Evolutionary conservation across 2,797 vertebrate species (phyloP), one percentile per base, ranked within the genome.

Genomic region (Pseudomugil tenellus): DNA sequence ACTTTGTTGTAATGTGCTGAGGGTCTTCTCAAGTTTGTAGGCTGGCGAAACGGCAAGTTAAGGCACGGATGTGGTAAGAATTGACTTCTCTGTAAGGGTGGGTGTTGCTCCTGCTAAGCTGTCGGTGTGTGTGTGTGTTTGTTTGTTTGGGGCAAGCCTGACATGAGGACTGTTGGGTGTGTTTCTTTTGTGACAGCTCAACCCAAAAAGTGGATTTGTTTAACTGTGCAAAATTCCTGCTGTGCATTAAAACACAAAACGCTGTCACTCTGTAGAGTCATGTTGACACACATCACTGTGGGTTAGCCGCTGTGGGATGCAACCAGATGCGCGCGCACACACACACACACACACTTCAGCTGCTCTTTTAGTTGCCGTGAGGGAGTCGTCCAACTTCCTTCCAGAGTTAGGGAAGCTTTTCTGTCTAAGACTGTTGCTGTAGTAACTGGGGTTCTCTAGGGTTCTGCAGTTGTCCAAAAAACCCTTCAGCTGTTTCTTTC

Each of bases 61-160:
- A 37, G 75, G 60, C 67, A 57, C 39, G 28, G 25, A 72, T 80
- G 77, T 79, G 55, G 31, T 26, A 34, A 67, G 57, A 56, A 17
- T 29, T 58, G 0, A 4, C 43, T 49, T 63, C 29, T 16, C 35
- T 16, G 49, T 34, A 43, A 51, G 17, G 17, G 21, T 0, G n/a
- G 54, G 28, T 61, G 80, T 63, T 14, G 53, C 58, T 48, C 19
- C 6, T 2, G 26, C 58, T 49, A 61, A 71, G 23, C 48, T 68
- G 56, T 29, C 37, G 25, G 46, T 46, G 43, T 43, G 43, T 11
- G 19, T 25, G 58, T 37, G 25, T 8, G 5, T 68, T 46, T 53
- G 37, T 17, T 25, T 53, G 37, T 17, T 16, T 1, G 31, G 11
- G 17, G 41, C 23, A n/a, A 3, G 31, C 19, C 23, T 71, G n/a